These are phyloP conservation scores for Ectemnius continuus DNA, from an alignment of 2,888 invertebrate species.

Conservation along the genomic window DNA sequence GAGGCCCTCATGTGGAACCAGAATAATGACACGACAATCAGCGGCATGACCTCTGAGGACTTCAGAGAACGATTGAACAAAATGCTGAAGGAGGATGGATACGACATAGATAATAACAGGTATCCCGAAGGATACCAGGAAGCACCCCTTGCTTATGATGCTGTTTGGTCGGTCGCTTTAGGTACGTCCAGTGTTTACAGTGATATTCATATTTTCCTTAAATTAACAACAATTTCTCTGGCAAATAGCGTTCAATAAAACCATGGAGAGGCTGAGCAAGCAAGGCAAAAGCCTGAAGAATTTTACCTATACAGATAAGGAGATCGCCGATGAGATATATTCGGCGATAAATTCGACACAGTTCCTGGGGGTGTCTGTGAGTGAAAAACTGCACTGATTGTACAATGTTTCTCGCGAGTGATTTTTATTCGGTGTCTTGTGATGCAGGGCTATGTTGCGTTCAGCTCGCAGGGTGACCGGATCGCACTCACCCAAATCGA, in stretches of 20 bases:
- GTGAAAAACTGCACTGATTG: too few relatives aligned
- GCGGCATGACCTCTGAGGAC: slow-evolving; percentile 96
- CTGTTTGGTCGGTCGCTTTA: slow-evolving; percentile 98
- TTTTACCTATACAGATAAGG: slow-evolving; percentile 97
- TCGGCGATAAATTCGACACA: slow-evolving; percentile 99
- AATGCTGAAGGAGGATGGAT: slow-evolving; percentile 88
- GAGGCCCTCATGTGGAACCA: slow-evolving; percentile 99
- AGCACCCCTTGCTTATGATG: slow-evolving; percentile 99
- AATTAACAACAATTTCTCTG: background rate
- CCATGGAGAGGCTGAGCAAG: slow-evolving; percentile 91
- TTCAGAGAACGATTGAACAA: slow-evolving; percentile 92
- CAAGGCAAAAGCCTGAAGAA: slow-evolving; percentile 92
- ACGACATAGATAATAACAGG: slow-evolving; percentile 91
- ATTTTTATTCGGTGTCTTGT: background rate
- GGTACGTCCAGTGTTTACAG: slow-evolving; percentile 79
- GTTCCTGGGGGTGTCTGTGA: slow-evolving; percentile 95
- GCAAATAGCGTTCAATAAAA: slow-evolving; percentile 94
- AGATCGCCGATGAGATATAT: slow-evolving; percentile 97
- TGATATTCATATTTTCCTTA: background rate
- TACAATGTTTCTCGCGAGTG: too few relatives aligned
- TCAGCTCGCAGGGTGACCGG: slow-evolving; percentile 98
- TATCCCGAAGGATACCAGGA: slow-evolving; percentile 98
- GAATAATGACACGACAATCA: slow-evolving; percentile 95
- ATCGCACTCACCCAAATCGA: slow-evolving; percentile 99
- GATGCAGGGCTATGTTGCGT: slow-evolving; percentile 95